These are phyloP conservation scores for Argyresthia goedartella DNA, from an alignment of 2,888 invertebrate genomes.

Conservation along the genomic window DNA sequence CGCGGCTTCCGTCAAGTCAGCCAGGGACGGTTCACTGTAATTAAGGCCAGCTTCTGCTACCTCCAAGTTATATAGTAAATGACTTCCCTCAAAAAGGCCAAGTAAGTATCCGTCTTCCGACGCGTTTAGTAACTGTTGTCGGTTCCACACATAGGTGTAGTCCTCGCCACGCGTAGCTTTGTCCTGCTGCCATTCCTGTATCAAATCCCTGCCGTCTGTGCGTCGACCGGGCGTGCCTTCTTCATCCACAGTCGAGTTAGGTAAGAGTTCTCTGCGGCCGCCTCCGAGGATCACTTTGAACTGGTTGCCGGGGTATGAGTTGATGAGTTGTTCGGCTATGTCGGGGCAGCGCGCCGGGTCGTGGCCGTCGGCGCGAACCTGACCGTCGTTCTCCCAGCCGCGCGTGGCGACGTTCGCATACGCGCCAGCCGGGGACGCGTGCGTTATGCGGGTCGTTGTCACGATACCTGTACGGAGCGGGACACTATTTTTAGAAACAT, in stretches of 20 bases:
- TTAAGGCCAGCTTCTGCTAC: constrained; percentile 24
- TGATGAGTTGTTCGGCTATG: constrained; percentile 78
- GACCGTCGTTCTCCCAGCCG: constrained; percentile 80
- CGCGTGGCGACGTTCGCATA: constrained; percentile 78
- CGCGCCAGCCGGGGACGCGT: constrained; percentile 80
- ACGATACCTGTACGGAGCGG: too few relatives aligned
- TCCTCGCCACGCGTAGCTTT: constrained; percentile 17
- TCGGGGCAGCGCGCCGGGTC: constrained; percentile 73
- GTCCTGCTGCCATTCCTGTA: constrained; percentile 62
- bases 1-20: constrained; percentile 68
- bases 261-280: constrained; percentile 69
- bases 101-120: constrained; percentile 55
- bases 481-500: too few relatives aligned
- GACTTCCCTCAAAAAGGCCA: constrained; percentile 67
- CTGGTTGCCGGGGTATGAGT: constrained; percentile 71
- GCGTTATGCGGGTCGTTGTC: constrained; percentile 83
- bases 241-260: constrained; percentile 41
- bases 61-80: constrained; percentile 73
- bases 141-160: constrained; percentile 55
- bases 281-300: too few relatives aligned
- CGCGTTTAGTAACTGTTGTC: constrained; percentile 58
- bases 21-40: constrained; percentile 78
- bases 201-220: constrained; percentile 65
- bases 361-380: constrained; percentile 42
- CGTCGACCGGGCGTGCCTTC: constrained; percentile 50